A percentile compares a stretch with the other conserved stretches of the same genome.
phyloP scores from a whole-genome alignment of 1,140 invertebrate species.

The Thaumetopoea pityocampa region DNA sequence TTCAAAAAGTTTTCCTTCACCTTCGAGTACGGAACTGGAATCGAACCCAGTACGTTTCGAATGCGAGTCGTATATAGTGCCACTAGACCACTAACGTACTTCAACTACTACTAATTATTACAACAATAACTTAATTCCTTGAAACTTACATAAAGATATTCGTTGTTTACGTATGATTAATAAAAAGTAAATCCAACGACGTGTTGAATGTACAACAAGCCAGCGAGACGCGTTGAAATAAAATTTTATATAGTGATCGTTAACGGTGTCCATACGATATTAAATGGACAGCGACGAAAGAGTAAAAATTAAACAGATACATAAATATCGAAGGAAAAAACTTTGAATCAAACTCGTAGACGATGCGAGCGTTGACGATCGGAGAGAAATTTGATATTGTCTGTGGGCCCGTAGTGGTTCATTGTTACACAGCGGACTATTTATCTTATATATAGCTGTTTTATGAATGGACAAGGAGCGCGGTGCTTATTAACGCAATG shows the following conservation, averaged over 20 bases:
- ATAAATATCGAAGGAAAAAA: constrained; percentile 65
- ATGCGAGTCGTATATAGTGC: no score
- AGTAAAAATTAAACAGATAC: constrained; percentile 73
- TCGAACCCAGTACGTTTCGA: no score
- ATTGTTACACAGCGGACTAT: constrained; percentile 35
- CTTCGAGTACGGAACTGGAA: no score
- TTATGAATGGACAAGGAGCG: constrained; percentile 37
- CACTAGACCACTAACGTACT: no score
- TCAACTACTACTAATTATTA: no score
- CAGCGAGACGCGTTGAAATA: constrained; percentile 60
- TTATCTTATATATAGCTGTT: constrained; percentile 34
- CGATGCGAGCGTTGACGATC: constrained; percentile 47
- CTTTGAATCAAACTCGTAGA: constrained; percentile 48
- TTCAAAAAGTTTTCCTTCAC: no score
- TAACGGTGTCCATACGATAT: constrained; percentile 67
- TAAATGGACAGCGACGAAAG: constrained; percentile 61
- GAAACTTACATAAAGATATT: constrained; percentile 5
- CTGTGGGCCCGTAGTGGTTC: constrained; percentile 39
- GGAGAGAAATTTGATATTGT: constrained; percentile 64
- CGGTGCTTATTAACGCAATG: constrained; percentile 13
- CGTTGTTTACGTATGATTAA: constrained; percentile 41
- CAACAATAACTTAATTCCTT: constrained; percentile 5
- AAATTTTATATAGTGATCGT: constrained; percentile 73
- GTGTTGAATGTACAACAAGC: constrained; percentile 61
- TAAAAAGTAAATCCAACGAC: constrained; percentile 66